Evolutionary conservation across 2,888 invertebrate species (phyloP).

Genomic region (Altica lythri): DNA sequence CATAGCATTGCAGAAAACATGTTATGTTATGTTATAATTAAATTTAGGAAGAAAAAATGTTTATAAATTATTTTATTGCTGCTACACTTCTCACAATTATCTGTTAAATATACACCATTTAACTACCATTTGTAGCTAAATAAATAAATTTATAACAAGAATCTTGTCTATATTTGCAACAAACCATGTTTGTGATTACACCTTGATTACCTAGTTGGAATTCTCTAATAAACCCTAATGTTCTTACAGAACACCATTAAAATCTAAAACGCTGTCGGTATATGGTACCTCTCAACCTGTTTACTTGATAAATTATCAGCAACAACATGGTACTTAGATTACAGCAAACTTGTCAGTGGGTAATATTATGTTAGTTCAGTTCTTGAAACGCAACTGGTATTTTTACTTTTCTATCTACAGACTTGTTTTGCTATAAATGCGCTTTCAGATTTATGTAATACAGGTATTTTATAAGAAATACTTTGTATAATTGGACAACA

Average conservation of each 20-base stretch:
- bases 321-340: constrained; percentile 28
- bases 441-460: background rate
- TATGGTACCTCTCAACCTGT: constrained; percentile 33
- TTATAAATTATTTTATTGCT: too few relatives aligned
- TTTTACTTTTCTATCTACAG: constrained; percentile 2
- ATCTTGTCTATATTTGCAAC: constrained; percentile 33
- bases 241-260: constrained; percentile 30
- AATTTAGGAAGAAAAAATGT: too few relatives aligned
- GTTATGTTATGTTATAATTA: too few relatives aligned
- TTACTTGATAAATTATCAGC: constrained; percentile 33
- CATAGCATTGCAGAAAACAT: too few relatives aligned
- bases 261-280: constrained; percentile 30
- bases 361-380: constrained; percentile 5
- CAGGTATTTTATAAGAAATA: too few relatives aligned
- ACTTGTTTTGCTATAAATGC: constrained; percentile 4
- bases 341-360: constrained; percentile 5
- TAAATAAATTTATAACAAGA: constrained; percentile 23
- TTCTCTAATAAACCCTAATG: constrained; percentile 30
- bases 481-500: too few relatives aligned
- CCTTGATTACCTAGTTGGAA: constrained; percentile 28
- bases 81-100: too few relatives aligned
- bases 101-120: too few relatives aligned
- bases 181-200: constrained; percentile 28
- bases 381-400: constrained; percentile 6
- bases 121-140: constrained; percentile 21